Evolutionary conservation across 92 coral and sea anemone species (phyloP).

Genomic region (Montipora capitata): DNA sequence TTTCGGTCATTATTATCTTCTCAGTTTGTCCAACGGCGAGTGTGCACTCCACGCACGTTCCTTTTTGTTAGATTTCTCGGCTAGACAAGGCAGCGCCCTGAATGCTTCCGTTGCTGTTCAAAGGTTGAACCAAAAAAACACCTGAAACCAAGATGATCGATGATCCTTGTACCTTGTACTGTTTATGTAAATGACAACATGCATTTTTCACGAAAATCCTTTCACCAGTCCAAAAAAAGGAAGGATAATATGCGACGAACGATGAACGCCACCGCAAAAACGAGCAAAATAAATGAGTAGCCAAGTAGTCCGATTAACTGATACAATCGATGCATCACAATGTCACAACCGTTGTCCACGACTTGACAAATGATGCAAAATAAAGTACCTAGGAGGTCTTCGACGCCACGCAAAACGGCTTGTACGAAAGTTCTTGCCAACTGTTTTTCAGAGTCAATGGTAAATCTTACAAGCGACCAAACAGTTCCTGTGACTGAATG

Average conservation of each 20-base stretch:
- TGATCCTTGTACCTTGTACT: neutral
- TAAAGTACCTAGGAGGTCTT: slow-evolving; percentile 1
- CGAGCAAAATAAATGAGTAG: neutral
- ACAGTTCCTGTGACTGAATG: neutral
- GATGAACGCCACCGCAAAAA: neutral
- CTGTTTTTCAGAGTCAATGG: slow-evolving; percentile 4
- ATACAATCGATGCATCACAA: slow-evolving; percentile 1
- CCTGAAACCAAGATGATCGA: too few species aligned
- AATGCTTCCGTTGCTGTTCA: neutral
- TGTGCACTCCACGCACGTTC: too few species aligned
- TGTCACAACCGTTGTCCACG: neutral
- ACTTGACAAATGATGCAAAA: neutral
- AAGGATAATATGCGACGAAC: slow-evolving; percentile 8
- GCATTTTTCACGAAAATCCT: neutral
- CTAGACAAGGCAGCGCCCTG: neutral
- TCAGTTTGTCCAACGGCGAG: too few species aligned
- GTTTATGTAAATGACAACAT: neutral
- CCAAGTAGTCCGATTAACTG: neutral
- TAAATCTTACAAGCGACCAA: slow-evolving; percentile 6
- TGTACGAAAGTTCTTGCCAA: neutral
- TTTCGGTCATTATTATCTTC: too few species aligned
- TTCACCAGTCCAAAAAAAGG: slow-evolving; percentile 7
- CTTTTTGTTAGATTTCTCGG: too few species aligned
- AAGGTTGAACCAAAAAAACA: neutral
- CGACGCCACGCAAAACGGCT: neutral